Base-by-base conservation (phyloP, 92 coral and sea anemone genomes). In the Phenganax marumi region DNA sequence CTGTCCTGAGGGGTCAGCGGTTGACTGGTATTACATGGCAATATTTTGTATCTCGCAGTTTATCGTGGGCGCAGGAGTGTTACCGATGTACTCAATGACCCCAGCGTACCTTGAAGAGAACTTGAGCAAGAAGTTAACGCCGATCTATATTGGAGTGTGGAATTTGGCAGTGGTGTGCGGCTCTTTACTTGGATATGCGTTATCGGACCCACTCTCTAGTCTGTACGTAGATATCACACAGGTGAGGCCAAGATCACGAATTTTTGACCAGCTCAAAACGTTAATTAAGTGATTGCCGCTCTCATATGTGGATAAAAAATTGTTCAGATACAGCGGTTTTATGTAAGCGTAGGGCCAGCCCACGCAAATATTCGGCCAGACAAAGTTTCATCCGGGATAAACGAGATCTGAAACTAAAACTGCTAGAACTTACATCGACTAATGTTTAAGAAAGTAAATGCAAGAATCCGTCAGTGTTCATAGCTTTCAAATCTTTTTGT, bases 1-100 rank as follows among this genome's bases (percentile, higher is more conserved):
- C 3, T 33, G 43, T 33, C 43, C 24, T 2, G 79, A 51, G 21
- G 79, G 79, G 1, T 51, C 10, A 22, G 21, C 55, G 7, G 57
- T 62, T 14, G 61, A 50, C 9, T 74, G 81, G 69, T 76, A 76
- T 55, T 54, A 76, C 47, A 48, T 76, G 18, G 81, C 81, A 12
- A 8, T 76, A 8, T 17, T 76, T 10, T 60, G 55, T 19, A 76
- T 76, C 56, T 66, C 68, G 25, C 81, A 76, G 50, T 76, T 76
- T 57, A 76, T 76, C 50, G 47, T 68, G 23, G 81, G 81, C 26
- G 68, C 26, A 22, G 81, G 81, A 7, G 26, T 68, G 0, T 24
- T 76, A 8, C 50, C 81, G 51, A 22, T 76, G 17, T 76, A 18
- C 33, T n/a, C 81, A 1, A 54, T 76, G 12, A 17, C 68, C 23